These are phyloP conservation scores for Meloidogyne exigua DNA, from an alignment of 1,140 invertebrate species.

Conservation along the genomic window DNA sequence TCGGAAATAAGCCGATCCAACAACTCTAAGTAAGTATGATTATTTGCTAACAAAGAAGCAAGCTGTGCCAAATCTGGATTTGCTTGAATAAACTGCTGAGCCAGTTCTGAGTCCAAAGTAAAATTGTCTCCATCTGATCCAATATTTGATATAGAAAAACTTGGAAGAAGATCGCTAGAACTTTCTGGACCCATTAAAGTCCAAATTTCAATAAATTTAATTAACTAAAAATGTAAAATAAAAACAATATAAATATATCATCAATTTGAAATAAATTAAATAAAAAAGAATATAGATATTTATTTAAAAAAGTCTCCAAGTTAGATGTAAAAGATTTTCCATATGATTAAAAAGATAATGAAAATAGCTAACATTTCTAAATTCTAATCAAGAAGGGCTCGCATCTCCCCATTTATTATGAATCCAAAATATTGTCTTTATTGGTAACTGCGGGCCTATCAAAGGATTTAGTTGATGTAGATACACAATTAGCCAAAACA, in stretches of 20 bases:
- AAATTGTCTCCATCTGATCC: not conserved
- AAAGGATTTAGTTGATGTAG: constrained; percentile 62
- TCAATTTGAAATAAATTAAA: not conserved
- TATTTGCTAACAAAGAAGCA: constrained; percentile 14
- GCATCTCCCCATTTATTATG: constrained; percentile 56
- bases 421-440: constrained; percentile 63
- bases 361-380: constrained; percentile 13
- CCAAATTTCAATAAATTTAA: not conserved
- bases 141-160: constrained; percentile 9
- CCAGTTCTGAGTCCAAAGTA: constrained; percentile 14
- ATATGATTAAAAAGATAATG: constrained; percentile 12
- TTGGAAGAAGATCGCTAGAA: constrained; percentile 11
- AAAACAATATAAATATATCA: not conserved
- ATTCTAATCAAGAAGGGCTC: not conserved
- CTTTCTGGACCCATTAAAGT: not conserved
- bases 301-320: not conserved
- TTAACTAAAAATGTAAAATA: not conserved
- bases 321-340: not conserved
- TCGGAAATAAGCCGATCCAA: constrained; percentile 30
- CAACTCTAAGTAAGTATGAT: constrained; percentile 30
- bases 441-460: constrained; percentile 62
- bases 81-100: constrained; percentile 9
- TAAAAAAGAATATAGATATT: not conserved
- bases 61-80: constrained; percentile 13
- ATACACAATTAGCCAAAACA: constrained; percentile 63